Conservation (phyloP, 2,888 invertebrate genomes). For the Neocrepidodera transversa region DNA sequence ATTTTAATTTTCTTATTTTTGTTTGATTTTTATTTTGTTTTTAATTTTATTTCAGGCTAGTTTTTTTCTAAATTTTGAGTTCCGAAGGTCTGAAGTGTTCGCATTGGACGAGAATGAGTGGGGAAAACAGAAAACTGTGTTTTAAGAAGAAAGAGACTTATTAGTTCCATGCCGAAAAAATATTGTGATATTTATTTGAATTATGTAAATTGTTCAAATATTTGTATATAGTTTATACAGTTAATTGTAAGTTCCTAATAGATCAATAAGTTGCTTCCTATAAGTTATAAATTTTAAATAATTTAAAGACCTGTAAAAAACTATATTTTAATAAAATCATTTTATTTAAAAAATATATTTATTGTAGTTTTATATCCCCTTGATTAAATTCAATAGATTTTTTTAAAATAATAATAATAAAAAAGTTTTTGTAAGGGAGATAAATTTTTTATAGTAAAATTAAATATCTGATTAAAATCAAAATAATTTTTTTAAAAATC, state of each 20-base stretch:
- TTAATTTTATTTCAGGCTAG: slow-evolving; percentile 49
- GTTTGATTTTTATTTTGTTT: slow-evolving; percentile 43
- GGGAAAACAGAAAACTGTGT: slow-evolving; percentile 26
- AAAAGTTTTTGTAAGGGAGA: no score
- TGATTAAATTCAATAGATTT: no score
- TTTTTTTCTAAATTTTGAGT: slow-evolving; percentile 44
- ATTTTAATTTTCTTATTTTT: no score
- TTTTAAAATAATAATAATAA: no score
- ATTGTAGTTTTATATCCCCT: no score
- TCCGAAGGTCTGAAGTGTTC: slow-evolving; percentile 33
- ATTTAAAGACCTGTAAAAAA: slow-evolving; percentile 46
- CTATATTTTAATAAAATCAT: slow-evolving; percentile 49
- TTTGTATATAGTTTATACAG: slow-evolving; percentile 42
- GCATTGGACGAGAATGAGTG: slow-evolving; percentile 26
- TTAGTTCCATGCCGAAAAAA: slow-evolving; percentile 39
- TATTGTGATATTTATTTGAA: slow-evolving; percentile 42
- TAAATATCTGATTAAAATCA: no score
- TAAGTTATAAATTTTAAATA: slow-evolving; percentile 42
- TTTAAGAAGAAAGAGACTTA: slow-evolving; percentile 40
- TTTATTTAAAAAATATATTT: slow-evolving; percentile 32
- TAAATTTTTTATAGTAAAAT: no score
- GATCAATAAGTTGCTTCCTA: slow-evolving; percentile 43
- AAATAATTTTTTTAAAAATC: no score
- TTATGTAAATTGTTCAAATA: slow-evolving; percentile 37
- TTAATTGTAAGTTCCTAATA: slow-evolving; percentile 50